Conservation (phyloP, 2,888 invertebrate genomes). For the Hirtodrosophila trivittata region DNA sequence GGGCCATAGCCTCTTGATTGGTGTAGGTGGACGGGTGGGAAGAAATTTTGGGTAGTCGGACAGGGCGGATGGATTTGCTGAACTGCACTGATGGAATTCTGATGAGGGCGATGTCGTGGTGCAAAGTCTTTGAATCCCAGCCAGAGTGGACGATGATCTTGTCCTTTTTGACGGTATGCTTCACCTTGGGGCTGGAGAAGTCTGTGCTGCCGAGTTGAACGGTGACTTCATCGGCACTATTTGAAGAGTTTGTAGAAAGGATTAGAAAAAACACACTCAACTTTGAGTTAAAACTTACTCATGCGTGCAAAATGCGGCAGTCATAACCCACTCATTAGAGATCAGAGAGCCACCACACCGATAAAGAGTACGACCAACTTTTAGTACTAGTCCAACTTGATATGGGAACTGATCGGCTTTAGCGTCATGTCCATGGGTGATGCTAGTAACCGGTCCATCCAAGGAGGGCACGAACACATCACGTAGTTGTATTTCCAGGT, state of each 20-base stretch:
- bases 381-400: conserved; percentile 49
- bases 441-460: conserved; percentile 60
- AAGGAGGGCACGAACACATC: conserved; percentile 30
- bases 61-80: conserved; percentile 53
- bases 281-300: too few relatives aligned
- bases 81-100: conserved; percentile 56
- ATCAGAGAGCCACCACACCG: too few relatives aligned
- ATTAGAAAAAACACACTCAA: too few relatives aligned
- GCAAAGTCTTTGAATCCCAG: conserved; percentile 59
- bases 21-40: conserved; percentile 56
- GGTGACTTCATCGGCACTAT: conserved; percentile 35
- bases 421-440: conserved; percentile 69
- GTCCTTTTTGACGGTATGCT: conserved; percentile 44
- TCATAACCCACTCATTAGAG: too few relatives aligned
- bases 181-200: conserved; percentile 44
- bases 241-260: too few relatives aligned
- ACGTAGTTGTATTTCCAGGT: too few relatives aligned
- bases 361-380: neutral
- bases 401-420: conserved; percentile 66
- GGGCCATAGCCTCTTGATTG: conserved; percentile 62
- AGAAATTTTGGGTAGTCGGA: conserved; percentile 55
- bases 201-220: conserved; percentile 68
- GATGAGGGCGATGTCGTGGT: conserved; percentile 73
- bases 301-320: too few relatives aligned
- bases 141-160: conserved; percentile 55